A percentile compares a stretch with the other conserved stretches of the same genome.
Conservation (phyloP, 2,888 invertebrate species). For the Smittia aterrima region DNA sequence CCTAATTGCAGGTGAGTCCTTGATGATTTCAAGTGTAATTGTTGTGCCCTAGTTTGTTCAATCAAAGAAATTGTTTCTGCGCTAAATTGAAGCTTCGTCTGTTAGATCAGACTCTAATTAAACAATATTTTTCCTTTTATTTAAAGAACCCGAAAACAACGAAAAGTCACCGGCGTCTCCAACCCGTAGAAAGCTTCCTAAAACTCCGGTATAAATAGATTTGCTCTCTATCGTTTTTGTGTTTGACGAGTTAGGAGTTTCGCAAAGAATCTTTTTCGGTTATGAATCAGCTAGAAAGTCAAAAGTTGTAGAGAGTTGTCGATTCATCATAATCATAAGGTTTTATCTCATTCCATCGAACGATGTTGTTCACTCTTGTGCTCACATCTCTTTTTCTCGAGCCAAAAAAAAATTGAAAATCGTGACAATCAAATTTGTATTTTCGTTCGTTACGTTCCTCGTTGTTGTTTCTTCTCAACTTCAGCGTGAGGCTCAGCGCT, state of each 20-base stretch:
- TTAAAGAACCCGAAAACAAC: slow-evolving; percentile 68
- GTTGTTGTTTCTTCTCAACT: neutral
- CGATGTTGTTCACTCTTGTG: no score
- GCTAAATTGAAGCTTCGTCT: neutral
- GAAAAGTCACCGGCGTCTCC: slow-evolving; percentile 87
- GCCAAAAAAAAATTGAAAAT: slow-evolving; percentile 3
- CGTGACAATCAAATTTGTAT: slow-evolving; percentile 1
- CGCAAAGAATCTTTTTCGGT: no score
- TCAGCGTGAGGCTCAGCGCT: neutral
- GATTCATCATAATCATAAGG: no score
- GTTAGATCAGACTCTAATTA: neutral
- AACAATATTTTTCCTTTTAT: neutral
- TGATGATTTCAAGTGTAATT: slow-evolving; percentile 42
- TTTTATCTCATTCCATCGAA: no score
- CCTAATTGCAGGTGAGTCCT: slow-evolving; percentile 53
- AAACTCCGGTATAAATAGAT: slow-evolving; percentile 89
- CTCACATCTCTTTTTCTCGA: neutral
- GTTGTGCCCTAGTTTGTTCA: no score
- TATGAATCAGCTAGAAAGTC: no score
- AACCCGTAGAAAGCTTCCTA: slow-evolving; percentile 91
- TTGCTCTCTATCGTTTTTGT: no score
- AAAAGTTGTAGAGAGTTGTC: no score
- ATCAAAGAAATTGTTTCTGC: no score
- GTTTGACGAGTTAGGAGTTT: no score
- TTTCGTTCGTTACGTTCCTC: neutral